phyloP scores from a whole-genome alignment of 2,888 invertebrate species.

The Antitype chi region DNA sequence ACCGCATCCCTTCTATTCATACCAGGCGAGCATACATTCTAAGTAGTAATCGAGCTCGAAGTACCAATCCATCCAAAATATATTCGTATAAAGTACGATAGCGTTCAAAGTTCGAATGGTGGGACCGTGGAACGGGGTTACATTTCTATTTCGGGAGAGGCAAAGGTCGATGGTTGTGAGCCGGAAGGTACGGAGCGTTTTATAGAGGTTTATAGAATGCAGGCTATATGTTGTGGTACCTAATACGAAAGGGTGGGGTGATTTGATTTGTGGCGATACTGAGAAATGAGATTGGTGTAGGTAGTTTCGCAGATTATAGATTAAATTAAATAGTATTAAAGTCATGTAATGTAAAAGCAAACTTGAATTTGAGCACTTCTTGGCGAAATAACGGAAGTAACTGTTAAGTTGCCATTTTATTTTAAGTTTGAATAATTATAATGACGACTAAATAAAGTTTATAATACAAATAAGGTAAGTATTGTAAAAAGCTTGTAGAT shows the following conservation, averaged over 20 bases:
- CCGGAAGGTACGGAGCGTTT: slow-evolving; percentile 42
- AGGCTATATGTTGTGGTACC: slow-evolving; percentile 11
- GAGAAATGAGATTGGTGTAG: slow-evolving; percentile 5
- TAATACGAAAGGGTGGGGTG: slow-evolving; percentile 28
- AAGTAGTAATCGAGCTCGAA: slow-evolving; percentile 46
- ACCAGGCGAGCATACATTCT: slow-evolving; percentile 53
- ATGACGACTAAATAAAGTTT: too few relatives aligned
- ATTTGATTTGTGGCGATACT: slow-evolving; percentile 28
- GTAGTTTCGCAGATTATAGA: background rate
- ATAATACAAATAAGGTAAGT: too few relatives aligned
- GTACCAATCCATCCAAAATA: slow-evolving; percentile 46
- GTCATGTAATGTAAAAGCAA: background rate
- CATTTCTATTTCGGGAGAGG: slow-evolving; percentile 57
- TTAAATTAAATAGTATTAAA: slow-evolving; percentile 3
- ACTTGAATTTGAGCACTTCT: background rate
- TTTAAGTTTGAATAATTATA: background rate
- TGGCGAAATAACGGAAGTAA: too few relatives aligned
- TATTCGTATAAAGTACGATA: slow-evolving; percentile 44
- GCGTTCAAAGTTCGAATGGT: slow-evolving; percentile 52
- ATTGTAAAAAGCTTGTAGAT: too few relatives aligned
- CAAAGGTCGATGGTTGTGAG: slow-evolving; percentile 50
- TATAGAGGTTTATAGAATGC: slow-evolving; percentile 46
- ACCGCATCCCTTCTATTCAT: slow-evolving; percentile 4
- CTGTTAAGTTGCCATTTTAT: background rate
- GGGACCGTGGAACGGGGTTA: slow-evolving; percentile 49